Conservation (phyloP, 2,888 invertebrate genomes). For the Scaptomyza caliginosa region DNA sequence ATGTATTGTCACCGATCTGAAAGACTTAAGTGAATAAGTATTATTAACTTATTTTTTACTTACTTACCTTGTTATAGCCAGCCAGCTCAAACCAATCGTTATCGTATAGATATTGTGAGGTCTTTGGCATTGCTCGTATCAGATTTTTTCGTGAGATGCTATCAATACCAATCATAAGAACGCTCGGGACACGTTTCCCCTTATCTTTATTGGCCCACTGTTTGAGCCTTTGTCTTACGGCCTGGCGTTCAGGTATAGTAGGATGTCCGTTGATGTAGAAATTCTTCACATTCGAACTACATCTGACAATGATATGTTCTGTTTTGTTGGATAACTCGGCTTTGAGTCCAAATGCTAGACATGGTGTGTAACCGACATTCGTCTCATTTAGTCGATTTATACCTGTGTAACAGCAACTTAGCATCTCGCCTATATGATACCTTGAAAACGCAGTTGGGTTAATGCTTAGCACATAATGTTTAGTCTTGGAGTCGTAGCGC, state of each 20-base stretch:
- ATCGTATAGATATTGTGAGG: constrained; percentile 88
- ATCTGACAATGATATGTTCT: constrained; percentile 85
- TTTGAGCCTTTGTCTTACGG: constrained; percentile 84
- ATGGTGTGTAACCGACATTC: constrained; percentile 78
- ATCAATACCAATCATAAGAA: constrained; percentile 93
- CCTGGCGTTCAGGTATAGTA: constrained; percentile 85
- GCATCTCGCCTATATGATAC: constrained; percentile 51
- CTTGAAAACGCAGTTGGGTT: constrained; percentile 57
- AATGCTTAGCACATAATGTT: constrained; percentile 73
- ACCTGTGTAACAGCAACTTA: constrained; percentile 81
- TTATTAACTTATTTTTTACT: background rate
- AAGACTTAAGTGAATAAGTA: background rate
- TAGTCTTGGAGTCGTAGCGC: constrained; percentile 57
- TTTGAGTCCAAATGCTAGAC: constrained; percentile 84
- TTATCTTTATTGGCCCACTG: constrained; percentile 59
- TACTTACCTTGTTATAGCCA: constrained; percentile 88
- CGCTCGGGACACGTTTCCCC: constrained; percentile 84
- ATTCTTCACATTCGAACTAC: constrained; percentile 80
- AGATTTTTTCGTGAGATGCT: constrained; percentile 92
- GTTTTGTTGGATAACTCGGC: constrained; percentile 81
- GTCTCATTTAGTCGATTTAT: constrained; percentile 78
- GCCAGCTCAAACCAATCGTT: constrained; percentile 89
- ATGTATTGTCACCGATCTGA: constrained; percentile 94
- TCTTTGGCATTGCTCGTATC: constrained; percentile 90
- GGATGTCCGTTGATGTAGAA: constrained; percentile 85